Evolutionary conservation across 1,140 invertebrate species (phyloP).

Genomic region (Bombus sibiricus): DNA sequence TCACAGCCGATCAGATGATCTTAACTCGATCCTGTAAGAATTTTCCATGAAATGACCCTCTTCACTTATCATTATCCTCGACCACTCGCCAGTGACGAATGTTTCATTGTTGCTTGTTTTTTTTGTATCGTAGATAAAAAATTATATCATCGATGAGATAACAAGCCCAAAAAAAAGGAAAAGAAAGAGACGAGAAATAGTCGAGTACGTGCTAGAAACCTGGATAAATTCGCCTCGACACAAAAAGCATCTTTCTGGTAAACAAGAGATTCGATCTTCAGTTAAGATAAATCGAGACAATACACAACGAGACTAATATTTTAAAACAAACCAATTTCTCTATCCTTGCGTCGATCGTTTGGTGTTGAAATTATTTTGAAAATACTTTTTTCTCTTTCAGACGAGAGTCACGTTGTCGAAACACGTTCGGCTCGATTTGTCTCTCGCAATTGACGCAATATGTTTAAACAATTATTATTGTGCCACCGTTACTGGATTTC

Average conservation of each 20-base stretch:
- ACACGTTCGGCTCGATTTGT: neutral
- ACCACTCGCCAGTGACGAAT: too few relatives aligned
- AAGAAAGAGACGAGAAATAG: too few relatives aligned
- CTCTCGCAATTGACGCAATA: neutral
- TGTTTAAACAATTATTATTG: constrained; percentile 1
- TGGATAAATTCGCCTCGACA: neutral
- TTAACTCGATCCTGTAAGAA: neutral
- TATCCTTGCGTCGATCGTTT: neutral
- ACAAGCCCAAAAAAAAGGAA: neutral
- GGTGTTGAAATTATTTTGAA: neutral
- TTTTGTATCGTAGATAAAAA: neutral
- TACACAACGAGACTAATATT: neutral
- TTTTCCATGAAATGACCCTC: neutral
- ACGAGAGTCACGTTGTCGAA: neutral
- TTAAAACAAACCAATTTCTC: neutral
- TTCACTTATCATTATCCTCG: neutral
- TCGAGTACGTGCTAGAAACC: neutral
- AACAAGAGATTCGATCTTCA: neutral
- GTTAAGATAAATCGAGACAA: neutral
- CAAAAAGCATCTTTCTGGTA: neutral
- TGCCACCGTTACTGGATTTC: neutral
- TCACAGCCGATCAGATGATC: neutral
- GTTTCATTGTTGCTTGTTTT: neutral
- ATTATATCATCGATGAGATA: constrained; percentile 24
- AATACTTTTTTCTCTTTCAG: too few relatives aligned